Percentiles rank a stretch among this genome's conserved stretches.
These are phyloP conservation scores for Drosophila lacicola DNA, from an alignment of 2,888 invertebrate species.

Conservation along the genomic window DNA sequence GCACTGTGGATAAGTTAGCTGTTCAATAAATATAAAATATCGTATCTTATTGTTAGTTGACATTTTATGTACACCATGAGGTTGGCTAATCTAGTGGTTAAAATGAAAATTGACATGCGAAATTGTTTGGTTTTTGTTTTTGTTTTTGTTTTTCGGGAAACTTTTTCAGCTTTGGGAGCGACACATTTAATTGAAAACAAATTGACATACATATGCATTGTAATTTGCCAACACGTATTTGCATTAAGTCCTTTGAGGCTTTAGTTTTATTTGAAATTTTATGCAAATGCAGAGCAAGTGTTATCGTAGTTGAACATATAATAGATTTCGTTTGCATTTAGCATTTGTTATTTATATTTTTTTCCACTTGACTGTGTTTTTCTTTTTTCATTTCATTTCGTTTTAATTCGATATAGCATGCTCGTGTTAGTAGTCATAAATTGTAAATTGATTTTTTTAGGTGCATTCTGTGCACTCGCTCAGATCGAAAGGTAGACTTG, in stretches of 20 bases:
- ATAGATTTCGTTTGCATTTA: slow-evolving; percentile 44
- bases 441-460: slow-evolving; percentile 31
- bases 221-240: slow-evolving; percentile 15
- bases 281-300: slow-evolving; percentile 28
- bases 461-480: slow-evolving; percentile 21
- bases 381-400: slow-evolving; percentile 12
- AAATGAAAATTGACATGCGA: slow-evolving; percentile 69
- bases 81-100: slow-evolving; percentile 25
- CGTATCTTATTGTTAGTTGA: slow-evolving; percentile 34
- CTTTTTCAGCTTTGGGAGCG: not conserved
- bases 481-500: slow-evolving; percentile 29
- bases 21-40: slow-evolving; percentile 13
- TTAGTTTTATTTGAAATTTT: slow-evolving; percentile 7
- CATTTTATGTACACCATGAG: slow-evolving; percentile 49
- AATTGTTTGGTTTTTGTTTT: slow-evolving; percentile 1
- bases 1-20: not conserved
- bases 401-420: slow-evolving; percentile 14
- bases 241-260: slow-evolving; percentile 39
- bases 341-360: slow-evolving; percentile 43
- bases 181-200: slow-evolving; percentile 68
- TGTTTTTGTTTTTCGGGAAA: not conserved
- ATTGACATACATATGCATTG: slow-evolving; percentile 62
- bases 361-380: slow-evolving; percentile 8
- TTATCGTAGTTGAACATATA: slow-evolving; percentile 21
- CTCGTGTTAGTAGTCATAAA: slow-evolving; percentile 10